Evolutionary conservation across 2,113 vertebrate species (phyloP), one percentile per base, ranked within the genome.

Genomic region (Falcunculus frontatus): DNA sequence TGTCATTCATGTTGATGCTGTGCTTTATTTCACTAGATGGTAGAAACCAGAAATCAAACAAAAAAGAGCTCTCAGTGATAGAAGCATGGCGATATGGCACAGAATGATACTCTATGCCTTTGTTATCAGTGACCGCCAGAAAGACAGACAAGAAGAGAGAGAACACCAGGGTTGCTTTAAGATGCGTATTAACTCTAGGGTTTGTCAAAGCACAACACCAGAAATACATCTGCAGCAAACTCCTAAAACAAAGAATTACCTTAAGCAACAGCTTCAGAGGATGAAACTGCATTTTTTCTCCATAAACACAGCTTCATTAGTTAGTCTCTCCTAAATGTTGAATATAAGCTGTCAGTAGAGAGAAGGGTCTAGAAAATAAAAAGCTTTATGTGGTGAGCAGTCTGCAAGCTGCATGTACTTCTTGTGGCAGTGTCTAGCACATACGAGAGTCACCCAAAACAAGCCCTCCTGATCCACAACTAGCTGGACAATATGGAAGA

Each of bases 31-130:
- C 50, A 52, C 46, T 44, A 35, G 56, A 75, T n/a, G 29, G 75
- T 86, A 92, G 79, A 92, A 96, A 88, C 32, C 56, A 84, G 74
- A 81, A 90, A 60, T 81, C 39, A 49, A 90, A 90, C 29, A 57
- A 67, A 86, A 62, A 15, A 0, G 8, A 78, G 42, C n/a, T 84
- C 11, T 81, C 60, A 44, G 60, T 30, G 62, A 42, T 1, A 74
- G 70, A 63, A 67, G 12, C 29, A 50, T 5, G 22, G 42, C 30
- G 32, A 68, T n/a, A 76, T 3, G 23, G 39, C 2, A 4, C 25
- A 68, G 67, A 80, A 86, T 12, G 13, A 60, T 42, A 33, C 23
- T 68, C 44, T 30, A 10, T n/a, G 22, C 26, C 23, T 75, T 75
- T 76, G n/a, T 75, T 72, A 55, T 46, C 79, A 35, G 47, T 46